Percentiles rank a stretch among this genome's conserved stretches.
Evolutionary conservation across 2,797 vertebrate genomes (phyloP).

Genomic region (Anniella stebbinsi): DNA sequence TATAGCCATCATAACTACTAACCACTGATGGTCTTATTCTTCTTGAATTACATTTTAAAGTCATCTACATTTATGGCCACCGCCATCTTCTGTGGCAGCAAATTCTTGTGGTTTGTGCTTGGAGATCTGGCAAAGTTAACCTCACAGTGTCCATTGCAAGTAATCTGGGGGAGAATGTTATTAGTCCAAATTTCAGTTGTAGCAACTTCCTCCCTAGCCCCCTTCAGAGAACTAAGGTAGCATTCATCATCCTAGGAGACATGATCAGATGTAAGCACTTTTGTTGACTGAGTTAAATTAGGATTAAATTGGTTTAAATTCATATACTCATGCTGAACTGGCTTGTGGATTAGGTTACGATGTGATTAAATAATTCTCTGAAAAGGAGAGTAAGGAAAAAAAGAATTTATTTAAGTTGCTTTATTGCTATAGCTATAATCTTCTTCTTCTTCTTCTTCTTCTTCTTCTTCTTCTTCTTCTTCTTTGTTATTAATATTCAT

Average conservation of each 20-base stretch:
- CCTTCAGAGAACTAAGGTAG: not conserved
- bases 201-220: not conserved
- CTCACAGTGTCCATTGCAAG: not conserved
- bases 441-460: too few relatives aligned
- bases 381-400: not conserved
- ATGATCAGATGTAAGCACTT: not conserved
- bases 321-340: not conserved
- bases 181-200: not conserved
- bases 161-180: not conserved
- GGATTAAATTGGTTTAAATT: constrained; percentile 7
- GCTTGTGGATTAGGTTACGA: not conserved
- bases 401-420: not conserved
- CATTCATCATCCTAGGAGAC: not conserved
- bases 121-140: not conserved
- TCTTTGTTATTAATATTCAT: not conserved
- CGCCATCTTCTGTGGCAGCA: not conserved
- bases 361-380: not conserved
- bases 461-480: too few relatives aligned
- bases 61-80: not conserved
- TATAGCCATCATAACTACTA: too few relatives aligned
- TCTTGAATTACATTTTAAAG: not conserved
- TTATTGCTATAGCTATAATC: constrained; percentile 10
- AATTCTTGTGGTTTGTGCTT: not conserved
- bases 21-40: too few relatives aligned
- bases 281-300: not conserved